phyloP scores from a whole-genome alignment of 2,797 vertebrate species.

The Anguilla obscura region DNA sequence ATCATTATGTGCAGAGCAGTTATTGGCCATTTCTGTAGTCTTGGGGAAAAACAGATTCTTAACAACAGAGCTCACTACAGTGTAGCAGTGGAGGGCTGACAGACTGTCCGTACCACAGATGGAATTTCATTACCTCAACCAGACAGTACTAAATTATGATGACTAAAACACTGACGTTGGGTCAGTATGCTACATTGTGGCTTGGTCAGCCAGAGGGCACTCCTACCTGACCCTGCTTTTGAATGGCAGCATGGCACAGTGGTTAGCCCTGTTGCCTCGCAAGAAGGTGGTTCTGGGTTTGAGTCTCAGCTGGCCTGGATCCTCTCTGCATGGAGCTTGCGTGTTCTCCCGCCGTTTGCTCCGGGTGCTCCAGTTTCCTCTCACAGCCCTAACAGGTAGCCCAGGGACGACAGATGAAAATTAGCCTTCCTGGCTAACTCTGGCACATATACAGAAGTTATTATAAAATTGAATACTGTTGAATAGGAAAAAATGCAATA shows the following conservation, averaged over 20 bases:
- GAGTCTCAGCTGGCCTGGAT: too few relatives aligned
- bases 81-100: neutral
- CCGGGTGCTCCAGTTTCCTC: too few relatives aligned
- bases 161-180: neutral
- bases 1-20: neutral
- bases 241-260: neutral
- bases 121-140: neutral
- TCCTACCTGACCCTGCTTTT: neutral
- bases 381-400: too few relatives aligned
- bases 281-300: too few relatives aligned
- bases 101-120: neutral
- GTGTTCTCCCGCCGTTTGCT: too few relatives aligned
- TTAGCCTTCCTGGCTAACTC: too few relatives aligned
- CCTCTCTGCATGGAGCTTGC: too few relatives aligned
- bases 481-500: neutral
- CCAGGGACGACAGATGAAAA: too few relatives aligned
- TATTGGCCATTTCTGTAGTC: neutral
- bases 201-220: neutral
- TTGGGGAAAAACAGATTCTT: neutral
- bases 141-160: neutral
- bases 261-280: too few relatives aligned
- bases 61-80: neutral
- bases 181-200: neutral
- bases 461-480: too few relatives aligned
- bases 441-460: too few relatives aligned